Percentiles rank a stretch among this genome's conserved stretches.
phyloP scores from a whole-genome alignment of 2,113 vertebrate species.

The Ivindomyrus marchei region DNA sequence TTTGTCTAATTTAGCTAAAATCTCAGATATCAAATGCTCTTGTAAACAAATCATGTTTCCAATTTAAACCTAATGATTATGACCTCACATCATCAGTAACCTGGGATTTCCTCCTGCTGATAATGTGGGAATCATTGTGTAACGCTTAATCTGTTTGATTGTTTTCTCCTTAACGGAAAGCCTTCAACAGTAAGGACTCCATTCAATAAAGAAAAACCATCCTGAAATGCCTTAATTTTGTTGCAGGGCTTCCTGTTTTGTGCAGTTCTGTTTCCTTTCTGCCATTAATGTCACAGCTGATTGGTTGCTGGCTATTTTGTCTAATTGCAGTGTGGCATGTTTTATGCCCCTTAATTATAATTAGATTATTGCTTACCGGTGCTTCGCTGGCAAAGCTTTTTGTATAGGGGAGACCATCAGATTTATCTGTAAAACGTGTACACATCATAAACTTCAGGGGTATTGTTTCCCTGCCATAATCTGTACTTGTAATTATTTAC shows the following conservation, averaged over 20 bases:
- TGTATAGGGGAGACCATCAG: conserved; percentile 51
- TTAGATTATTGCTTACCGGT: conserved; percentile 61
- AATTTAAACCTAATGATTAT: neutral
- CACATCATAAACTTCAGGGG: conserved; percentile 46
- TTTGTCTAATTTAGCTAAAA: neutral
- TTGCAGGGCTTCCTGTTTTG: conserved; percentile 56
- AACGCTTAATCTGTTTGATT: neutral
- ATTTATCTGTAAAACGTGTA: conserved; percentile 55
- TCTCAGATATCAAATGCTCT: neutral
- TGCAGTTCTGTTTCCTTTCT: conserved; percentile 36
- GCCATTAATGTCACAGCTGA: conserved; percentile 62
- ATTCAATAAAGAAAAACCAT: conserved; percentile 28
- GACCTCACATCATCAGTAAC: neutral
- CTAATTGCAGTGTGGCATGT: conserved; percentile 55
- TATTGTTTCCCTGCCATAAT: conserved; percentile 42
- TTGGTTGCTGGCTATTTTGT: conserved; percentile 60
- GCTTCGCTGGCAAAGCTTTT: conserved; percentile 53
- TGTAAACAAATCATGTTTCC: neutral
- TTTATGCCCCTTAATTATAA: conserved; percentile 75
- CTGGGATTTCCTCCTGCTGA: neutral
- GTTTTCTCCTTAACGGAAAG: neutral
- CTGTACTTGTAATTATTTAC: conserved; percentile 36
- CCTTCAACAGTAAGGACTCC: neutral
- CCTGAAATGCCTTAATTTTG: conserved; percentile 45
- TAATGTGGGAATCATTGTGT: neutral